A percentile compares a stretch with the other conserved stretches of the same genome.
phyloP scores from a whole-genome alignment of 1,140 invertebrate species.

The Platorchestia sp. region DNA sequence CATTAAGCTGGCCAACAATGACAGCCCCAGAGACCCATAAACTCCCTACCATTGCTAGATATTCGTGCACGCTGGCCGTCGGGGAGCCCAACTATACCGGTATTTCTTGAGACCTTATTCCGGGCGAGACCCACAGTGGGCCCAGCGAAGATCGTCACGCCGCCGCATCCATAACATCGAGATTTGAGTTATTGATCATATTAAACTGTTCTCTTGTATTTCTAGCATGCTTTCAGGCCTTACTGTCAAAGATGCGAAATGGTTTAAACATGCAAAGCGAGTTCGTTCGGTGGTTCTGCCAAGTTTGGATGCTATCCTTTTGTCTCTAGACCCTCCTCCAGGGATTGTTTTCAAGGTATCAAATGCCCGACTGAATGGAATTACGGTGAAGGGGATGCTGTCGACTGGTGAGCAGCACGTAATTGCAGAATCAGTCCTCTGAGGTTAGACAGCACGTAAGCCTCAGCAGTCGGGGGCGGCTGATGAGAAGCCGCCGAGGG shows the following conservation, averaged over 20 bases:
- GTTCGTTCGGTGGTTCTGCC: neutral
- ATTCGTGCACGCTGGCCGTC: neutral
- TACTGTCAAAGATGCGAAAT: neutral
- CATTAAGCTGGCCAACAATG: slow-evolving; percentile 40
- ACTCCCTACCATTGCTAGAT: slow-evolving; percentile 42
- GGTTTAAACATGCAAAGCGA: neutral
- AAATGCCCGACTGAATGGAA: neutral
- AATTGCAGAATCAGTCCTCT: neutral
- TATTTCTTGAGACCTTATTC: neutral
- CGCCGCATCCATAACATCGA: neutral
- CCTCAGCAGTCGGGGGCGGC: neutral
- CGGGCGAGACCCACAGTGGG: neutral
- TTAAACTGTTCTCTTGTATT: neutral
- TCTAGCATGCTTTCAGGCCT: neutral
- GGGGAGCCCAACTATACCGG: neutral
- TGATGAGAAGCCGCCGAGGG: neutral
- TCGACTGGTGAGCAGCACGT: neutral
- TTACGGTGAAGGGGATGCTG: neutral
- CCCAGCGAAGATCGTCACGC: neutral
- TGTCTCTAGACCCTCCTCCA: neutral
- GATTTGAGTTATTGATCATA: neutral
- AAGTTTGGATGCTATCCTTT: neutral
- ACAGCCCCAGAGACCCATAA: slow-evolving; percentile 43
- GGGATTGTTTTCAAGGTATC: neutral
- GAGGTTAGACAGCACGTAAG: neutral